Base-by-base conservation (phyloP, 1,140 invertebrate species). In the Mizuhopecten yessoensis region DNA sequence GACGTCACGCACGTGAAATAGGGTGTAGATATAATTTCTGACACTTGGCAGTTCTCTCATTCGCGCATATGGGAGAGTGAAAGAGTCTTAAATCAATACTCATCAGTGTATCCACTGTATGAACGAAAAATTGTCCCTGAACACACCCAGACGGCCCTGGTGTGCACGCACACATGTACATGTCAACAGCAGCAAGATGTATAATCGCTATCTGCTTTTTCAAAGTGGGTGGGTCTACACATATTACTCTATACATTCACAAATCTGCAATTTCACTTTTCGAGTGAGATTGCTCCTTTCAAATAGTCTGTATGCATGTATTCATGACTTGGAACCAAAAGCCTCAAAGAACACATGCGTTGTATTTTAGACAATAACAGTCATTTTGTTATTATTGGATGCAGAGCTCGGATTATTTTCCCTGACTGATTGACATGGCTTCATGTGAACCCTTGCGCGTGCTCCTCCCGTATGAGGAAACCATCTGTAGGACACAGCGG, bases 261-360 rank as follows among this genome's bases (percentile, higher is more conserved):
- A 57, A 75, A 29, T 75, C 57, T 75, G 57, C 5, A 75, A 75
- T 75, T 75, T 75, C 23, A 75, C 23, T 75, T 75, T 75, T 75
- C 57, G 5, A 5, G 23, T 75, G 23, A 5, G 23, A 75, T 75
- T 75, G 57, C n/a, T 5, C 11, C 3, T 75, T 29, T 7, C 57
- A 3, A 29, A 75, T 0, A 75, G 23, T 75, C 5, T 75, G 57
- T 13, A 75, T 75, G 23, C n/a, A 29, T 29, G 57, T 13, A 75
- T 75, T n/a, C n/a, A 75, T n/a, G 57, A 29, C 1, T 29, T 75
- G n/a, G n/a, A 75, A 75, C n/a, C 9, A 75, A 75, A 75, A n/a
- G n/a, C 57, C 57, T 75, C 23, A 75, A 75, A 75, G 57, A 75
- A 75, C n/a, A 75, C 57, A 75, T 23, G n/a, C 57, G 57, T 75